These are phyloP conservation scores for Pimephales promelas DNA, from an alignment of 2,113 vertebrate species.

Conservation along the genomic window DNA sequence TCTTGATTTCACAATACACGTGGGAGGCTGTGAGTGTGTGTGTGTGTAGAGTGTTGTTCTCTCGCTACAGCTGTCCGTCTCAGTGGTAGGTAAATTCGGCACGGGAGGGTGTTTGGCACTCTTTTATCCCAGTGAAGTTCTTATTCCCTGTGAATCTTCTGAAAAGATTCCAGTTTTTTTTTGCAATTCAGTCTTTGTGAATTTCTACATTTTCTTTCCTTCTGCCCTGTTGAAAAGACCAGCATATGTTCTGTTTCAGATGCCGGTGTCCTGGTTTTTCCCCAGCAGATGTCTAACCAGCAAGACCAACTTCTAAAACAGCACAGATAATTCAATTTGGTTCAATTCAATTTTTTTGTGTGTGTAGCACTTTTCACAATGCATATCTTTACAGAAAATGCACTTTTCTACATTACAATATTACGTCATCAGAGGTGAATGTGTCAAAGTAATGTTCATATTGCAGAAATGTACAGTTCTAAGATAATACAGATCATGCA, in stretches of 20 bases:
- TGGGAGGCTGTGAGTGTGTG: constrained; percentile 33
- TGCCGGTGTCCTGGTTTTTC: background rate
- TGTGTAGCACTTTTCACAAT: too few relatives aligned
- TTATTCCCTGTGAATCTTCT: constrained; percentile 47
- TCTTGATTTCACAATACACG: constrained; percentile 39
- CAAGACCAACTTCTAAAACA: background rate
- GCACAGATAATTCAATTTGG: too few relatives aligned
- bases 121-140: constrained; percentile 55
- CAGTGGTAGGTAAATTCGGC: constrained; percentile 43
- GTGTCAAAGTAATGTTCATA: too few relatives aligned
- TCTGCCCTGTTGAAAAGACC: background rate
- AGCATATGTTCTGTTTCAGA: background rate
- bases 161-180: constrained; percentile 39
- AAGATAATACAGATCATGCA: too few relatives aligned
- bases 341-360: too few relatives aligned
- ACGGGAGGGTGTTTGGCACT: constrained; percentile 54
- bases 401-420: too few relatives aligned
- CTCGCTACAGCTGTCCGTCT: constrained; percentile 47
- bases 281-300: background rate
- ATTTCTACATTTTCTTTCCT: background rate
- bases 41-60: constrained; percentile 1
- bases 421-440: too few relatives aligned
- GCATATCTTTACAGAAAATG: too few relatives aligned
- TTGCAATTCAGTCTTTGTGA: constrained; percentile 4
- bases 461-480: too few relatives aligned